Evolutionary conservation across 2,113 vertebrate genomes (phyloP).

Genomic region (Cyanocitta stelleri): DNA sequence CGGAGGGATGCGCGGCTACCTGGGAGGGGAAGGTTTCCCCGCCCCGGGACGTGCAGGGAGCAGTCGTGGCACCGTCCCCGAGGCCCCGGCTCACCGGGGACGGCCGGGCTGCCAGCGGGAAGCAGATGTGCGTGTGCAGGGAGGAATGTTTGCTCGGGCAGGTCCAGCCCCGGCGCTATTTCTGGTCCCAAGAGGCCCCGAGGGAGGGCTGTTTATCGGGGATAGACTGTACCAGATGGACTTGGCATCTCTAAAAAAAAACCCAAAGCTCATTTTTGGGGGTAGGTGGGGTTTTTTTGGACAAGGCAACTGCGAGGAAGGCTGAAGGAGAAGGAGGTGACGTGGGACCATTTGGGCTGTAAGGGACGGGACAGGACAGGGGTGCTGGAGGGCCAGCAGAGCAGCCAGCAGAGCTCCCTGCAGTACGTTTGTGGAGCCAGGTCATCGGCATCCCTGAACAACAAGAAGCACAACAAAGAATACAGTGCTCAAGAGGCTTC

Average conservation of each 20-base stretch:
- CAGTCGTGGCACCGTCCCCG: accelerated
- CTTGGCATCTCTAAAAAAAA: slow-evolving; percentile 7
- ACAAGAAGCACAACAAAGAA: neutral
- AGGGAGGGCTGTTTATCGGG: slow-evolving; percentile 42
- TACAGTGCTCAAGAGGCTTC: accelerated
- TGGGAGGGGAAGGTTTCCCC: neutral
- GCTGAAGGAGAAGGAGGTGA: neutral
- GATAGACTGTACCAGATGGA: slow-evolving; percentile 53
- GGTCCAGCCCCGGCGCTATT: slow-evolving; percentile 11
- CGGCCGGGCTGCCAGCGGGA: accelerated
- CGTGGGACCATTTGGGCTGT: neutral
- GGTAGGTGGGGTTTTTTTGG: neutral
- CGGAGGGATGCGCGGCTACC: neutral
- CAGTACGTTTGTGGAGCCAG: neutral
- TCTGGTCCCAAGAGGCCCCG: neutral
- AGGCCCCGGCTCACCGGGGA: accelerated
- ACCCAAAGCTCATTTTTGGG: neutral
- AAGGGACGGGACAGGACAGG: neutral
- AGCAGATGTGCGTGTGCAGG: neutral
- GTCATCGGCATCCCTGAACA: neutral
- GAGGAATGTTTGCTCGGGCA: slow-evolving; percentile 22
- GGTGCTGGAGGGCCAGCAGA: neutral
- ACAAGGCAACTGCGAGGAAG: neutral
- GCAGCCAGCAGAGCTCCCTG: neutral
- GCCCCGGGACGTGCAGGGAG: neutral